A percentile compares a stretch with the other conserved stretches of the same genome.
phyloP scores from a whole-genome alignment of 2,797 vertebrate species.

The Trachurus trachurus region DNA sequence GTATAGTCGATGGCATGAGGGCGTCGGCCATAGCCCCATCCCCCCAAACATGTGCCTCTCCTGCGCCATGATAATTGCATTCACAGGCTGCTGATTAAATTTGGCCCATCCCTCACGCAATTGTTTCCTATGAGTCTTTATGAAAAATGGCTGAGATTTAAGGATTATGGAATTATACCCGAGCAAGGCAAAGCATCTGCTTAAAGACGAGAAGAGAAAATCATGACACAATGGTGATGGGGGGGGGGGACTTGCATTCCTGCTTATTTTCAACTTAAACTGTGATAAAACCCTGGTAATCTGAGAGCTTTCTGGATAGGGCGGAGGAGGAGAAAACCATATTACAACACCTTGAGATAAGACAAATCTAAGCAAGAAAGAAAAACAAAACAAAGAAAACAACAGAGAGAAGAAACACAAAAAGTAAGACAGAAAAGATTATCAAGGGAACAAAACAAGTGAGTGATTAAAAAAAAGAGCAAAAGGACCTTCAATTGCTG shows the following conservation, averaged over 20 bases:
- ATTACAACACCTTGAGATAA: constrained; percentile 65
- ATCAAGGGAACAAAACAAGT: constrained; percentile 66
- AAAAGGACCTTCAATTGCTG: constrained; percentile 71
- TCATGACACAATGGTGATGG: constrained; percentile 64
- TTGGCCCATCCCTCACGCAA: constrained; percentile 91
- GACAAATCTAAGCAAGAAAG: constrained; percentile 46
- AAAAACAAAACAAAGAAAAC: constrained; percentile 61
- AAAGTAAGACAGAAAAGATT: constrained; percentile 50
- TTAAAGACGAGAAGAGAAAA: constrained; percentile 77
- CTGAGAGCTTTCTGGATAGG: constrained; percentile 64
- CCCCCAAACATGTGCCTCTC: constrained; percentile 64
- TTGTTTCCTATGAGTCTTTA: constrained; percentile 92
- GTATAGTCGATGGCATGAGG: constrained; percentile 52
- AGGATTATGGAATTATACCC: constrained; percentile 91
- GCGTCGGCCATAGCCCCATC: constrained; percentile 57
- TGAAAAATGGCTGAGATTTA: constrained; percentile 94
- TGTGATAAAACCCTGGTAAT: constrained; percentile 77
- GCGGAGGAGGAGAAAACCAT: constrained; percentile 50
- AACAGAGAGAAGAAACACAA: constrained; percentile 49
- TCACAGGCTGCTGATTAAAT: constrained; percentile 95
- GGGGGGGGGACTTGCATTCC: constrained; percentile 34
- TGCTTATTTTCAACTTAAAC: constrained; percentile 70
- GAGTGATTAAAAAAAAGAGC: constrained; percentile 70
- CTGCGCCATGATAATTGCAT: constrained; percentile 88
- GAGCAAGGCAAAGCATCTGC: constrained; percentile 88